A percentile compares a stretch with the other conserved stretches of the same genome.
Evolutionary conservation across 2,888 invertebrate genomes (phyloP).

Genomic region (Hipparchia semele): DNA sequence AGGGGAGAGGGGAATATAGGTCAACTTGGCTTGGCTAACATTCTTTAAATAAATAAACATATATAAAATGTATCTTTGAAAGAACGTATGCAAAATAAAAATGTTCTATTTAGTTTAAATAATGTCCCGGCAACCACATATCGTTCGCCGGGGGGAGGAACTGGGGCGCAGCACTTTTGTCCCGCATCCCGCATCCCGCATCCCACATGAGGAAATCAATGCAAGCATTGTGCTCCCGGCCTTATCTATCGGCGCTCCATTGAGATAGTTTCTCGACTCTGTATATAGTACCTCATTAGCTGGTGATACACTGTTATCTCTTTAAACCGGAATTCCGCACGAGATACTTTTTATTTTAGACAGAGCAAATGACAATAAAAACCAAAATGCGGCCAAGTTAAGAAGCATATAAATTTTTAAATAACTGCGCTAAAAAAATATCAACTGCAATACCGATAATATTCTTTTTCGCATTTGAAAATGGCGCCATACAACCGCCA

Average conservation of each 20-base stretch:
- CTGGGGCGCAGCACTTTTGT: neutral
- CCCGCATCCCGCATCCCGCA: slow-evolving; percentile 1
- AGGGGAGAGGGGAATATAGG: too few relatives aligned
- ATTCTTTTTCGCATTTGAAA: too few relatives aligned
- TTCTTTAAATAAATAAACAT: too few relatives aligned
- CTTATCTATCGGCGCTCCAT: neutral
- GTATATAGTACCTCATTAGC: neutral
- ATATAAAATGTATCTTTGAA: too few relatives aligned
- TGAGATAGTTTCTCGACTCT: neutral
- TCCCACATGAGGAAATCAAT: neutral
- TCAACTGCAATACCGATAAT: too few relatives aligned
- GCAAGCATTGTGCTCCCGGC: neutral
- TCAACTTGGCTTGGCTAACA: too few relatives aligned
- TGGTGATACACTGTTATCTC: neutral
- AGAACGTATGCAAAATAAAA: neutral
- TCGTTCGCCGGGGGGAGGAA: neutral
- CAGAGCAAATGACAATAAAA: too few relatives aligned
- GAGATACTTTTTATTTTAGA: neutral
- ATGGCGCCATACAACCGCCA: too few relatives aligned
- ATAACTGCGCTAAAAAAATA: too few relatives aligned
- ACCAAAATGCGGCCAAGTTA: too few relatives aligned
- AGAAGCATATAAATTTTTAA: too few relatives aligned
- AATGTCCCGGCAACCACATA: neutral
- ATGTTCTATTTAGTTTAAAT: neutral
- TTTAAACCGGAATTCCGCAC: neutral